These are phyloP conservation scores for Brachionus plicatilis DNA, from an alignment of 1,140 invertebrate genomes.

Conservation along the genomic window DNA sequence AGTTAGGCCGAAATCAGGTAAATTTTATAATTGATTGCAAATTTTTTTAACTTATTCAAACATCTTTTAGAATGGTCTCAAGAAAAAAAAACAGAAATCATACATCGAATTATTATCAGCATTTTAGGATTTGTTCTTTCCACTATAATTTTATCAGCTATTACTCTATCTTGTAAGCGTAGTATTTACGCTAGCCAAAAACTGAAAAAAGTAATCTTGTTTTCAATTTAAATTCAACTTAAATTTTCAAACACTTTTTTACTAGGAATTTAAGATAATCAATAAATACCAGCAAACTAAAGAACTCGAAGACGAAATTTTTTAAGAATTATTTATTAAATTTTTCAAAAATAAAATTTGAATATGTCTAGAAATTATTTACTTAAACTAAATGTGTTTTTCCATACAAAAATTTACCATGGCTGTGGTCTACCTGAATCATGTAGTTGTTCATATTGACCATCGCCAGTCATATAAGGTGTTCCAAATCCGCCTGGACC, in stretches of 20 bases:
- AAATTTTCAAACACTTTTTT: neutral
- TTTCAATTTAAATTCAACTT: neutral
- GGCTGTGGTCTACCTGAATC: neutral
- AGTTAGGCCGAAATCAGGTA: neutral
- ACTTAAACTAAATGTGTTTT: neutral
- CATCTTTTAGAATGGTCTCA: neutral
- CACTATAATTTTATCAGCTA: neutral
- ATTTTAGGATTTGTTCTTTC: conserved; percentile 2
- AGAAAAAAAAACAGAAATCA: neutral
- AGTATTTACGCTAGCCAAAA: neutral
- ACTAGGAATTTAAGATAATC: neutral
- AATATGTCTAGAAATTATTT: neutral
- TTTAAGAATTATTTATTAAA: neutral
- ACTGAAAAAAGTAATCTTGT: neutral
- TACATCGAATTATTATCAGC: neutral
- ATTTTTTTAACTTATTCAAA: neutral
- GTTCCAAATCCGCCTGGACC: neutral
- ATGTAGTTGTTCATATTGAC: neutral
- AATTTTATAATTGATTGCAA: neutral
- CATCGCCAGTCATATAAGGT: conserved; percentile 1
- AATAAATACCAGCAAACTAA: neutral
- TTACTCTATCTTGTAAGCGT: neutral
- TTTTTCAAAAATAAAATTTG: neutral
- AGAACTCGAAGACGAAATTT: neutral
- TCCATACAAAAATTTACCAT: neutral